A percentile compares a stretch with the other conserved stretches of the same genome.
Conservation (phyloP, 2,888 invertebrate species). For the Adelphocoris suturalis region DNA sequence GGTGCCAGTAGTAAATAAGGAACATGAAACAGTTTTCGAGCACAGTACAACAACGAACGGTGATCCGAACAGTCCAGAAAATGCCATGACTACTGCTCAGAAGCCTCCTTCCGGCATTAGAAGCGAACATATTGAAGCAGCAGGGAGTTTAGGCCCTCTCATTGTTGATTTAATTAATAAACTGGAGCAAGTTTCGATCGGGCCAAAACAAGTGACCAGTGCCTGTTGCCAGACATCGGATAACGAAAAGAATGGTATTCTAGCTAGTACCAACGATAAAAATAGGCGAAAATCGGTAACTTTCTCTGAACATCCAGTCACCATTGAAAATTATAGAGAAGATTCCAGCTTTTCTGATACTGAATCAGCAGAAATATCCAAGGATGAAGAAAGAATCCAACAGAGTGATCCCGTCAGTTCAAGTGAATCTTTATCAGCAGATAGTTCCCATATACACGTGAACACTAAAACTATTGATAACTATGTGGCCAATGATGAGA, state of each 20-base stretch:
- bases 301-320: background rate
- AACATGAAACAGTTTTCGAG: background rate
- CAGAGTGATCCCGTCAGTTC: too few relatives aligned
- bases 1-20: background rate
- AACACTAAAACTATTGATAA: too few relatives aligned
- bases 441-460: too few relatives aligned
- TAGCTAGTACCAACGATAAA: background rate
- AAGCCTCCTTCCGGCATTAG: background rate
- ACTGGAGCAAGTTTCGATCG: background rate
- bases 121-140: background rate
- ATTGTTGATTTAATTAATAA: slow-evolving; percentile 44
- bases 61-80: background rate
- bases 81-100: background rate
- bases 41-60: background rate
- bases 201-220: background rate
- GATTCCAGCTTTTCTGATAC: background rate
- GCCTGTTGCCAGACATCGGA: slow-evolving; percentile 38
- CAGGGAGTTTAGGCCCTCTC: slow-evolving; percentile 4
- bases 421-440: too few relatives aligned
- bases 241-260: background rate
- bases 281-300: background rate
- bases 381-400: background rate
- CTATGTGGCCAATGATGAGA: too few relatives aligned
- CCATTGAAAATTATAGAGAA: background rate
- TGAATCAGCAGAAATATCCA: background rate